Evolutionary conservation across 2,888 invertebrate species (phyloP), one percentile per base, ranked within the genome.

Genomic region (Caenorhabditis drosophilae): DNA sequence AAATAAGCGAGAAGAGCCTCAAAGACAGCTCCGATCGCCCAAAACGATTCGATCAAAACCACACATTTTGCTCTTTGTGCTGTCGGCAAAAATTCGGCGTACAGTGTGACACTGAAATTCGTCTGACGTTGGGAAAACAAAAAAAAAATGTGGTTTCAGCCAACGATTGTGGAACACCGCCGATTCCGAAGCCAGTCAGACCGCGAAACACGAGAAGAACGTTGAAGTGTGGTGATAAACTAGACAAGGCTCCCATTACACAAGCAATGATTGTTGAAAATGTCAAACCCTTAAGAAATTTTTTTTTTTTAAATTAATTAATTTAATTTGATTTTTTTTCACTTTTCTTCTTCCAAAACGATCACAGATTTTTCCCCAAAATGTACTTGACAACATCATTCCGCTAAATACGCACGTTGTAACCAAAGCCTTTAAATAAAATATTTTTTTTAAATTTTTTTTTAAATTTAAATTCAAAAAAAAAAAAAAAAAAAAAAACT

Each of bases 111-210:
- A 54, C 93, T 93, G 87, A 41, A 85, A 31, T 18, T 23, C 4
- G 18, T 31, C n/a, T n/a, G n/a, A n/a, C n/a, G n/a, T n/a, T n/a
- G n/a, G n/a, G n/a, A n/a, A n/a, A n/a, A n/a, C n/a, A n/a, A n/a
- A n/a, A n/a, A n/a, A n/a, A n/a, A n/a, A n/a, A n/a, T n/a, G n/a
- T n/a, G n/a, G n/a, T n/a, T n/a, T n/a, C n/a, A n/a, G n/a, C n/a
- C n/a, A n/a, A 93, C 93, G 94, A 93, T 86, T 96, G 95, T 52
- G 95, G 94, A 35, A 93, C 92, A 84, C 95, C 94, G 75, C 95
- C 95, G 81, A 95, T 93, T 20, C 94, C 93, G 86, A 96, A 93
- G 42, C 96, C 95, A 12, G 94, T 94, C 9, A 94, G 87, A 15
- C 93, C 92, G 84, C 95, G 87, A n/a, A 96, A 86, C 57, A 94